Evolutionary conservation across 2,888 invertebrate species (phyloP), one percentile per base, ranked within the genome.

Genomic region (Eupelmus urozonus): DNA sequence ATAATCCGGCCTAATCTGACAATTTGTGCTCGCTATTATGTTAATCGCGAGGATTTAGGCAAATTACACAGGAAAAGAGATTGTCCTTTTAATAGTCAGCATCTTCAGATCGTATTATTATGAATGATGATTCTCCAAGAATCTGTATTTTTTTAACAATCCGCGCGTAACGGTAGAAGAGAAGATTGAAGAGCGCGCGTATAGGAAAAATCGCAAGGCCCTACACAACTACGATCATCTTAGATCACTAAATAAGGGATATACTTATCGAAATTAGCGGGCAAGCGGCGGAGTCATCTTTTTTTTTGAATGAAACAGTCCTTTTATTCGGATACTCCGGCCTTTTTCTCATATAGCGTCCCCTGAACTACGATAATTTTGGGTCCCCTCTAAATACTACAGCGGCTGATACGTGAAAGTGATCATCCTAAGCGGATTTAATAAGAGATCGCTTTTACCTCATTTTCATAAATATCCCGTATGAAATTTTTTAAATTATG

Each of bases 241-340:
- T 18, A 65, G 66, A 70, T 75, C 57, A 40, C 51, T 45, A 45
- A 2, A 76, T 69, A 76, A 75, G 79, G 79, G 66, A 74, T 57
- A 79, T 76, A 75, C 66, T 78, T 78, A 78, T 20, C 45, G 60
- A 71, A 79, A 79, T 79, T 79, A 74, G 53, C 65, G 40, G 70
- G 65, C 55, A 25, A 69, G 63, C 53, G 27, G 51, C 25, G 40
- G 23, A 67, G 74, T 77, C 69, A 70, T 55, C 63, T 63, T 65
- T 59, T 62, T 72, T 53, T 75, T 71, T 51, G n/a, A 57, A 72
- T 29, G 9, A 67, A 77, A 67, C 60, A 51, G 70, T 76, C 63
- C 63, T 70, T 76, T 49, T 11, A 20, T 18, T 66, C 45, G 18
- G 16, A 7, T 69, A 13, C 60, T 49, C 18, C 5, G 42, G 23